These are phyloP conservation scores for Theretra japonica DNA, from an alignment of 2,888 invertebrate species.

Conservation along the genomic window DNA sequence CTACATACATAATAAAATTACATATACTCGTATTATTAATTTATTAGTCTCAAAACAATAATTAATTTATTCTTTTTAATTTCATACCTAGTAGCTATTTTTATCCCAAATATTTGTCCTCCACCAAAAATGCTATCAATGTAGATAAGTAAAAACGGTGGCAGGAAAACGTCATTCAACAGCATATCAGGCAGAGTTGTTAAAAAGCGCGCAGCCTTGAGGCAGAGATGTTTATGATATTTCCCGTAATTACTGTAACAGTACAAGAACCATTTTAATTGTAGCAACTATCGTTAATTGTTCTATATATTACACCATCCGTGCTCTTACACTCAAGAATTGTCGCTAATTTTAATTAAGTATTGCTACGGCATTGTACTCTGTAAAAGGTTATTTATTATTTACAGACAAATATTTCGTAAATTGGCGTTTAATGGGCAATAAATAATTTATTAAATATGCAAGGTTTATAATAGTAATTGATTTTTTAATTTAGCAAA, in stretches of 20 bases:
- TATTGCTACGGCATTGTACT: slow-evolving; percentile 12
- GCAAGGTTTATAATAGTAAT: too few species aligned
- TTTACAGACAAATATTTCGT: background rate
- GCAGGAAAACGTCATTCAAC: slow-evolving; percentile 68
- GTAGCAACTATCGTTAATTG: slow-evolving; percentile 57
- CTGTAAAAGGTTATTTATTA: background rate
- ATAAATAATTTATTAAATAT: too few species aligned
- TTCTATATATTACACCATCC: slow-evolving; percentile 43
- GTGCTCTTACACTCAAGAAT: slow-evolving; percentile 44
- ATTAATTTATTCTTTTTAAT: too few species aligned
- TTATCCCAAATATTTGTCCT: background rate
- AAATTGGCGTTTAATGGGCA: too few species aligned
- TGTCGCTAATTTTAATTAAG: slow-evolving; percentile 44
- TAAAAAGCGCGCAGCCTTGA: slow-evolving; percentile 45
- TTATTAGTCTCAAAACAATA: too few species aligned
- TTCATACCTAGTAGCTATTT: background rate
- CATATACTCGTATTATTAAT: too few species aligned
- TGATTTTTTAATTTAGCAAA: too few species aligned
- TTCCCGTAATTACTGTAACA: slow-evolving; percentile 77
- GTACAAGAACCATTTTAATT: slow-evolving; percentile 65
- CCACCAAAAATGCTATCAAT: slow-evolving; percentile 29
- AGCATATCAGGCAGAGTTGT: slow-evolving; percentile 54
- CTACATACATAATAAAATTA: too few species aligned
- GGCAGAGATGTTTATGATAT: slow-evolving; percentile 70
- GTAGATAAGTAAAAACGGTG: slow-evolving; percentile 56